Base-by-base conservation (phyloP, 2,113 vertebrate genomes). In the Calyptommatus sinebrachiatus region DNA sequence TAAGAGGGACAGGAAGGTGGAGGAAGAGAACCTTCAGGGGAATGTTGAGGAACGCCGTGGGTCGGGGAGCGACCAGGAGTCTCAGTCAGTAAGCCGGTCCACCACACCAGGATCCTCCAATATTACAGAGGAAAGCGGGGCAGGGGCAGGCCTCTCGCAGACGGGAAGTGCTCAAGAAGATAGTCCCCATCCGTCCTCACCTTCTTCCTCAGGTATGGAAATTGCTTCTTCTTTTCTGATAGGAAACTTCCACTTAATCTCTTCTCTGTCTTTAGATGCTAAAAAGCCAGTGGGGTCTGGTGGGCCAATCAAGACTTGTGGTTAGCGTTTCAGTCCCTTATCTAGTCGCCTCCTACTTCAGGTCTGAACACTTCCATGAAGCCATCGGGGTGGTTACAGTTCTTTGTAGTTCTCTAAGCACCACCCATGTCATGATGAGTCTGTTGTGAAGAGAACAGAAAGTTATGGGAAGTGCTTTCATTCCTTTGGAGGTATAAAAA, bases 101-200 rank as follows among this genome's bases (percentile, higher is more conserved):
- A 99, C 98, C 83, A 99, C 98, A 11, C 98, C 98, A 0, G 98
- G 98, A 14, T 99, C 98, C 26, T 99, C 98, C 89, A 99, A 99
- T 11, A 94, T 99, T 86, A 99, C 97, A 0, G 98, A 99, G 91
- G 98, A 99, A 94, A 99, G 98, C 0, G 97, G 97, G 77, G 94
- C 93, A 12, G 98, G 98, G 78, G 98, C 98, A 21, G 97, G 96
- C 80, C 97, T 98, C 77, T 99, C 98, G 0, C 97, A 99, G 95
- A 96, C 98, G 0, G 98, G 98, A 83, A 99, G 98, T 5, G 96
- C 98, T 83, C 98, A 99, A 84, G 98, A 99, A 89, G 98, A 99
- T 94, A 99, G 98, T 87, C 98, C 98, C 10, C 98, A 99, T 86
- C 98, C 98, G 68, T 99, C 98, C 66, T 99, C 98, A 28, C 98